Evolutionary conservation across 2,797 vertebrate species (phyloP).

Genomic region (Nannoperca australis): DNA sequence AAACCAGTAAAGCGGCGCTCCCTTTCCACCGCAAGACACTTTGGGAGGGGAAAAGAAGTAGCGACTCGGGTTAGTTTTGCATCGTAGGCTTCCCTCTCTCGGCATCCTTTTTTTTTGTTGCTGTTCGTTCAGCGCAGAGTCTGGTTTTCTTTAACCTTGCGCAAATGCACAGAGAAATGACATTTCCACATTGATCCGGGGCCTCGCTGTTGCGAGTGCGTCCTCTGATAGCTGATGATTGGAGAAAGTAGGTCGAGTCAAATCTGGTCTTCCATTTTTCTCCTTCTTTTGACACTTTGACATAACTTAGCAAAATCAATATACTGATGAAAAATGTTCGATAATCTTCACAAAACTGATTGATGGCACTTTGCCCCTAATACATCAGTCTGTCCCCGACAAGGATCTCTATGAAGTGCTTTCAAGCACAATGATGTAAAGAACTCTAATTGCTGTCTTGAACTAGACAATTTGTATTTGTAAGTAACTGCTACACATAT

Average conservation of each 20-base stretch:
- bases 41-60: neutral
- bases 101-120: conserved; percentile 15
- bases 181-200: conserved; percentile 41
- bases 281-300: conserved; percentile 51
- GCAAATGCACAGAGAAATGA: conserved; percentile 40
- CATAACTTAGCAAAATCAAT: conserved; percentile 46
- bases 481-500: conserved; percentile 67
- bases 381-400: conserved; percentile 44
- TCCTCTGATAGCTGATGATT: conserved; percentile 35
- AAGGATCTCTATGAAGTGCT: conserved; percentile 45
- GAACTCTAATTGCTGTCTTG: conserved; percentile 56
- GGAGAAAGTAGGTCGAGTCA: conserved; percentile 43
- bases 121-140: conserved; percentile 25
- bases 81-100: conserved; percentile 12
- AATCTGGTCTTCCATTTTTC: conserved; percentile 78
- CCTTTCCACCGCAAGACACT: conserved; percentile 32
- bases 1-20: conserved; percentile 18
- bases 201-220: conserved; percentile 39
- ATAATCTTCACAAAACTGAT: conserved; percentile 52
- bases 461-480: conserved; percentile 63
- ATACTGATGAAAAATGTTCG: conserved; percentile 49
- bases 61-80: conserved; percentile 24
- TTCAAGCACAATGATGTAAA: conserved; percentile 61
- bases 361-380: conserved; percentile 59
- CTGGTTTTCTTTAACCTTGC: conserved; percentile 31